Conservation (phyloP, 2,113 vertebrate species). For the Crocuta crocuta region DNA sequence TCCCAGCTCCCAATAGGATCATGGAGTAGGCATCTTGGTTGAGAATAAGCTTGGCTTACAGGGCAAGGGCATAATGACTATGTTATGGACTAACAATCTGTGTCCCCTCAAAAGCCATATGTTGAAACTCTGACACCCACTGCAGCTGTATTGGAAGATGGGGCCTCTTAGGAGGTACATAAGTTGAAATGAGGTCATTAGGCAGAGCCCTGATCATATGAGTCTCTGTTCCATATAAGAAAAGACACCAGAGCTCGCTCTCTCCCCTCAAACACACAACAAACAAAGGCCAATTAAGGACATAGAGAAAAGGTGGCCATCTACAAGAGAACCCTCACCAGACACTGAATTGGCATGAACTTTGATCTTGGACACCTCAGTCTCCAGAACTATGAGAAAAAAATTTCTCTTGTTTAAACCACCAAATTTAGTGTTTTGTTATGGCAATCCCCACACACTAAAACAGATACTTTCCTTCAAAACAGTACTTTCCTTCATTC, state of each 20-base stretch:
- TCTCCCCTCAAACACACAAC: neutral
- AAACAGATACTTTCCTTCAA: neutral
- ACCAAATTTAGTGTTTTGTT: neutral
- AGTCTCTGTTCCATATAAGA: neutral
- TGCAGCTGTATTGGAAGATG: neutral
- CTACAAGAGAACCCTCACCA: neutral
- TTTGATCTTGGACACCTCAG: neutral
- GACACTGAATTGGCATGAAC: neutral
- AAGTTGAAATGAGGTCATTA: neutral
- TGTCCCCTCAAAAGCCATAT: neutral
- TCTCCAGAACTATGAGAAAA: neutral
- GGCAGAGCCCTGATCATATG: neutral
- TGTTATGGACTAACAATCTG: neutral
- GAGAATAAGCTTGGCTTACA: neutral
- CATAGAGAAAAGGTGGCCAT: neutral
- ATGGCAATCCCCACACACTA: neutral
- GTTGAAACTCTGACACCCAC: neutral
- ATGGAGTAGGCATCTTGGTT: neutral
- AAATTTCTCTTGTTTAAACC: neutral
- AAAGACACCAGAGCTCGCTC: neutral
- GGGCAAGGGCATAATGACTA: neutral
- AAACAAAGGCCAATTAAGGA: neutral
- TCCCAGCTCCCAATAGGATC: neutral
- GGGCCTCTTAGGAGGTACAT: neutral
- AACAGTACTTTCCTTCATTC: neutral